Conservation (phyloP, 2,113 vertebrate species). For the Probosciger aterrimus region DNA sequence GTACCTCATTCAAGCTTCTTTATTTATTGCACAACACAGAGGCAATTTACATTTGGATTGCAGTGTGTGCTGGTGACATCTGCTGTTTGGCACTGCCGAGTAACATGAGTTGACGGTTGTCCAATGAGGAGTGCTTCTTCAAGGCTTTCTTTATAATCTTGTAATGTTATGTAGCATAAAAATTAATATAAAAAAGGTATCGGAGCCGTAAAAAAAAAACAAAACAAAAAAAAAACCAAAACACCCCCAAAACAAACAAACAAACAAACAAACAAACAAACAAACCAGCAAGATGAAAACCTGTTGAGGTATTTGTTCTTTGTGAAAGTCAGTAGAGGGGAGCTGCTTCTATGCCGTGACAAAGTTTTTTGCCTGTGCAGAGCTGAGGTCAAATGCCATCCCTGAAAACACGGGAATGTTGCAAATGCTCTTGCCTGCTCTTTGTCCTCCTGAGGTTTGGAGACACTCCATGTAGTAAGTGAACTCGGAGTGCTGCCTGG, state of each 20-base stretch:
- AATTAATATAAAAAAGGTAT: neutral
- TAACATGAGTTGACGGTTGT: neutral
- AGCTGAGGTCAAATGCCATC: neutral
- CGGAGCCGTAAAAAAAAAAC: neutral
- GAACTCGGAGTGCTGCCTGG: neutral
- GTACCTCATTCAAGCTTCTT: neutral
- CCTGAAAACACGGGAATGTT: neutral
- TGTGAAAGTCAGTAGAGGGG: accelerated
- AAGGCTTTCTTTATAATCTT: neutral
- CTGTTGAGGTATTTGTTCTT: neutral
- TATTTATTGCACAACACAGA: neutral
- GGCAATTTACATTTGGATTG: neutral
- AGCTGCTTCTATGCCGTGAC: neutral
- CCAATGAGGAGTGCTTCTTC: neutral
- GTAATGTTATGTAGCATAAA: neutral
- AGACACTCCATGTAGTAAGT: neutral
- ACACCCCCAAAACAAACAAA: no score
- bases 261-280: no score
- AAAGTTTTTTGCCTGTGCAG: neutral
- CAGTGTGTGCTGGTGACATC: neutral
- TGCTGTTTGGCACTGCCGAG: neutral
- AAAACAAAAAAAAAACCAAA: no score
- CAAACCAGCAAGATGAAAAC: neutral
- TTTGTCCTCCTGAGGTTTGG: neutral
- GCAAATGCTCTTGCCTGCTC: neutral